These are phyloP conservation scores for Osmerus mordax DNA, from an alignment of 2,113 vertebrate species.

Conservation along the genomic window DNA sequence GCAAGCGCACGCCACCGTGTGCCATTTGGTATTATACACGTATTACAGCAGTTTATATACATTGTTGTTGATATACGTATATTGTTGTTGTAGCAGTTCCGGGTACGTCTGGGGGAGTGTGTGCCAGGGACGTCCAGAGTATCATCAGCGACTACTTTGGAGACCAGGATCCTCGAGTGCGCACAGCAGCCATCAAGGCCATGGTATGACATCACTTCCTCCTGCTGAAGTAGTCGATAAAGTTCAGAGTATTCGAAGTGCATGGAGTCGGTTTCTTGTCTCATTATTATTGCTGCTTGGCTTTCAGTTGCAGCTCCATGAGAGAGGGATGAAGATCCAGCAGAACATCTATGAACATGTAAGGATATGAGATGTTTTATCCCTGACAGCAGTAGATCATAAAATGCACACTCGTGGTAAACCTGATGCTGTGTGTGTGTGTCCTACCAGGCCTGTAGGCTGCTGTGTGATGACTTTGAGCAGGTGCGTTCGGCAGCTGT, in stretches of 20 bases:
- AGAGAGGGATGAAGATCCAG: conserved; percentile 90
- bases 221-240: neutral
- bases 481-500: conserved; percentile 96
- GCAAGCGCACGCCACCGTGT: neutral
- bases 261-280: neutral
- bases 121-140: conserved; percentile 83
- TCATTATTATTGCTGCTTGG: conserved; percentile 14
- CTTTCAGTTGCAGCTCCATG: conserved; percentile 87
- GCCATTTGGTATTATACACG: too few species aligned
- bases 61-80: too few species aligned
- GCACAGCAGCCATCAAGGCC: conserved; percentile 93
- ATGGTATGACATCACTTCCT: conserved; percentile 73
- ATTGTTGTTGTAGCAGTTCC: neutral
- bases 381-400: neutral
- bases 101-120: conserved; percentile 56
- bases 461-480: conserved; percentile 91
- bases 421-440: neutral
- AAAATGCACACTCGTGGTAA: neutral
- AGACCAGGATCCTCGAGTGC: conserved; percentile 93
- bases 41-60: too few species aligned
- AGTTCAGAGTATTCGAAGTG: too few species aligned
- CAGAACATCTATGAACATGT: conserved; percentile 82
- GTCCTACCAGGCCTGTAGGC: conserved; percentile 82
- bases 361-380: neutral
- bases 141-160: conserved; percentile 92